A percentile compares a stretch with the other conserved stretches of the same genome.
Evolutionary conservation across 2,113 vertebrate species (phyloP).

Genomic region (Anser brachyrhynchus): DNA sequence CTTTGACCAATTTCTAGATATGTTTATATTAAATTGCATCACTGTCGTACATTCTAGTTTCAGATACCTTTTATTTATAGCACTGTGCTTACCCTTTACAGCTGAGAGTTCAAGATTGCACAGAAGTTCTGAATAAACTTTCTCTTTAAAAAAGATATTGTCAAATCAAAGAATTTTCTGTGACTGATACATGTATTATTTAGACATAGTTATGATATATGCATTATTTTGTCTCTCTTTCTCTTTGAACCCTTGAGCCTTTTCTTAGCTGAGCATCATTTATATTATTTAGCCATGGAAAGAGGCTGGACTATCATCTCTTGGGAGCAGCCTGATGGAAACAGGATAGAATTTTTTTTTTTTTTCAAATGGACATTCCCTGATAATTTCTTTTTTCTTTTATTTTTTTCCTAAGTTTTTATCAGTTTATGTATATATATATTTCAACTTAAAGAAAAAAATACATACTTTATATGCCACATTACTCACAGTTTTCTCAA

Average conservation of each 20-base stretch:
- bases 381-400: neutral
- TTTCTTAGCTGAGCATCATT: neutral
- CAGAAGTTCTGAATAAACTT: neutral
- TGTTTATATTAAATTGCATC: neutral
- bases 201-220: neutral
- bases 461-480: neutral
- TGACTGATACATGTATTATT: neutral
- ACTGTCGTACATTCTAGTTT: neutral
- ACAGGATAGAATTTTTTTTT: fast-evolving
- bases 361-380: neutral
- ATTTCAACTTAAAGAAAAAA: neutral
- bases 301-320: fast-evolving
- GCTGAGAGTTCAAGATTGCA: neutral
- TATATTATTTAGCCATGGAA: neutral
- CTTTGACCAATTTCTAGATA: neutral
- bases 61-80: neutral
- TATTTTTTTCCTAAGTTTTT: neutral
- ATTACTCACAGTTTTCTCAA: neutral
- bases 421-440: fast-evolving
- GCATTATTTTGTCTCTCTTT: neutral
- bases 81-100: neutral
- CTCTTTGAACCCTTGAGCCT: neutral
- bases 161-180: neutral
- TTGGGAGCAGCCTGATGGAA: neutral
- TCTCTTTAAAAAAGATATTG: neutral